Base-by-base conservation (phyloP, 23 tunicate genomes). In the Corella eumyota region DNA sequence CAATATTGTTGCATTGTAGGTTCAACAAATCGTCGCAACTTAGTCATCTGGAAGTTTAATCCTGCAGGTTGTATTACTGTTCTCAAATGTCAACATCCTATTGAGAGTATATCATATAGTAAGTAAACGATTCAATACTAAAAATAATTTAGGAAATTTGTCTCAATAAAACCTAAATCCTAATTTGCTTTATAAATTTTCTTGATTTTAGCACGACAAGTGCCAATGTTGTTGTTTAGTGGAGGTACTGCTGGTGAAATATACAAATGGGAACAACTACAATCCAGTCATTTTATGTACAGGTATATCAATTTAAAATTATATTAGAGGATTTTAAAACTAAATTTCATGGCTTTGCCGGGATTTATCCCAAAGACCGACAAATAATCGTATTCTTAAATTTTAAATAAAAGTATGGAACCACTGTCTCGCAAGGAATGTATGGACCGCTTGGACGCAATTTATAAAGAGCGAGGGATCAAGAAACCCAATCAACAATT, bases 221-320 rank as follows among this genome's bases (percentile, higher is more conserved):
- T 73, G 3, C 96, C 96, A 25, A 68, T 88, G 81, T 54, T 88
- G 28, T 38, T 88, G 64, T 88, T 88, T 53, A 70, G 78, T 45
- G 96, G 88, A 4, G 71, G 83, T 5, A 73, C 64, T 23, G 76
- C 33, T 15, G 96, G 96, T 0, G 63, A 30, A 19, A 60, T 73
- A 37, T 78, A 67, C 50, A 88, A 88, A 47, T 78, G 90, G 96
- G 96, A 88, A 34, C 40, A 88, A 34, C 60, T 88, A 46, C 88
- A 88, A 56, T 78, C 96, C 24, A 88, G 96, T 51, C 86, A 73
- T 65, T 88, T 88, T 52, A 78, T 88, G 96, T 88, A 88, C 81
- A 88, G 96, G 96, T 88, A 62, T 25, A 34, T 7, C 9, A 22
- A 9, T 40, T 40, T 40, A 9, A 15, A 9, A 9, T 9, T 11